Percentiles rank a stretch among this genome's conserved stretches.
These are phyloP conservation scores for Mythimna ferrago DNA, from an alignment of 2,888 invertebrate species.

Conservation along the genomic window DNA sequence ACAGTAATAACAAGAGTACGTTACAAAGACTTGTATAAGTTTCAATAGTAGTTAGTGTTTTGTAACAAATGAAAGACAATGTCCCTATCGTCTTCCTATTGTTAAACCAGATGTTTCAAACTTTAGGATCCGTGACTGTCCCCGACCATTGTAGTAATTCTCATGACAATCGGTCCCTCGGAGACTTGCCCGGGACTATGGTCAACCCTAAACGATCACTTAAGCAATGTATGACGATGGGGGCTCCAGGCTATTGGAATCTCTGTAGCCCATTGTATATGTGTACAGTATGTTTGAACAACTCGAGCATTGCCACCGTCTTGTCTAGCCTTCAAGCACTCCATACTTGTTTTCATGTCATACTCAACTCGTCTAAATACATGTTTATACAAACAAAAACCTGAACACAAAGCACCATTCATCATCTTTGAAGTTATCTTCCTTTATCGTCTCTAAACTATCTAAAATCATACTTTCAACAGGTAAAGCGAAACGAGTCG, in stretches of 20 bases:
- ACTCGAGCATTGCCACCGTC: neutral
- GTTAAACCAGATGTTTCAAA: conserved; percentile 13
- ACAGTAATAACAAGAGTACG: neutral
- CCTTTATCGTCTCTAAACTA: conserved; percentile 38
- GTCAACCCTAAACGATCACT: neutral
- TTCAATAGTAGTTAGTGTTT: neutral
- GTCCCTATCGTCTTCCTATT: conserved; percentile 10
- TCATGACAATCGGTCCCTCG: neutral
- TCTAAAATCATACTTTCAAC: conserved; percentile 64
- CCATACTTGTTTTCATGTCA: neutral
- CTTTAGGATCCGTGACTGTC: neutral
- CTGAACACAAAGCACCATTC: neutral
- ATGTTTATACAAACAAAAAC: neutral
- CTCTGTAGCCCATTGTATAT: conserved; percentile 3
- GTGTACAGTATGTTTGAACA: conserved; percentile 2
- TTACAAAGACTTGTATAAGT: neutral
- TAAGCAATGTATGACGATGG: conserved; percentile 3
- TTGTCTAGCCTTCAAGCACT: neutral
- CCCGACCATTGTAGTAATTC: neutral
- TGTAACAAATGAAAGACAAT: conserved; percentile 6
- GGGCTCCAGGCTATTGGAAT: neutral
- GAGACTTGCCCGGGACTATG: neutral
- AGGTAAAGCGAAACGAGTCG: conserved; percentile 67
- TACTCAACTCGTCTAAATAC: neutral
- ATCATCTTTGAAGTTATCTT: conserved; percentile 30